phyloP scores from a whole-genome alignment of 2,797 vertebrate species.

The Argyrosomus regius region DNA sequence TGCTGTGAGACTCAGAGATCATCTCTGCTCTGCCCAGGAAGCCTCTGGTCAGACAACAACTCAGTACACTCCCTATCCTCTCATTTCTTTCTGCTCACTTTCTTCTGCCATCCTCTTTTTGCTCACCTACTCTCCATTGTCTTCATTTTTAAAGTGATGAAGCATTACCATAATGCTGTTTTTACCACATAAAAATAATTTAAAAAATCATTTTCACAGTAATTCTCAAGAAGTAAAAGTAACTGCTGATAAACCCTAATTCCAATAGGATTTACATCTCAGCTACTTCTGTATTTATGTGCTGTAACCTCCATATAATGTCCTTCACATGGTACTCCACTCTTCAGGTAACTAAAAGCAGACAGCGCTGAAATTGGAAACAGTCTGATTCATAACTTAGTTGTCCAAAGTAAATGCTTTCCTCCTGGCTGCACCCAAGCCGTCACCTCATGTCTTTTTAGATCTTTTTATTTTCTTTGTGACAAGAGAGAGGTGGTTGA shows the following conservation, averaged over 20 bases:
- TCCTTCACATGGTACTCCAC: constrained; percentile 25
- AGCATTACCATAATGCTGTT: neutral
- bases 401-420: constrained; percentile 23
- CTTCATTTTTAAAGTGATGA: constrained; percentile 15
- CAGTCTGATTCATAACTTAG: constrained; percentile 32
- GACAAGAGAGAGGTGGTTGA: constrained; percentile 4
- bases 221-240: neutral
- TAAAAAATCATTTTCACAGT: neutral
- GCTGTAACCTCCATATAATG: constrained; percentile 31
- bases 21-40: constrained; percentile 75
- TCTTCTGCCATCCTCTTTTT: constrained; percentile 14
- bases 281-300: constrained; percentile 37
- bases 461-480: constrained; percentile 18
- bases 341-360: constrained; percentile 50
- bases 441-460: constrained; percentile 18
- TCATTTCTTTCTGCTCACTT: constrained; percentile 25
- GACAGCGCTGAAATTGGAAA: constrained; percentile 38
- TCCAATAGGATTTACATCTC: constrained; percentile 14
- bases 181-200: neutral
- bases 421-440: constrained; percentile 20
- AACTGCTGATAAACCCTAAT: neutral
- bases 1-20: constrained; percentile 74
- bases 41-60: constrained; percentile 73
- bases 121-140: constrained; percentile 13
- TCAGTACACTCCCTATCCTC: constrained; percentile 40